phyloP scores from a whole-genome alignment of 2,797 vertebrate genomes.

The Acrossocheilus wenchowensis region DNA sequence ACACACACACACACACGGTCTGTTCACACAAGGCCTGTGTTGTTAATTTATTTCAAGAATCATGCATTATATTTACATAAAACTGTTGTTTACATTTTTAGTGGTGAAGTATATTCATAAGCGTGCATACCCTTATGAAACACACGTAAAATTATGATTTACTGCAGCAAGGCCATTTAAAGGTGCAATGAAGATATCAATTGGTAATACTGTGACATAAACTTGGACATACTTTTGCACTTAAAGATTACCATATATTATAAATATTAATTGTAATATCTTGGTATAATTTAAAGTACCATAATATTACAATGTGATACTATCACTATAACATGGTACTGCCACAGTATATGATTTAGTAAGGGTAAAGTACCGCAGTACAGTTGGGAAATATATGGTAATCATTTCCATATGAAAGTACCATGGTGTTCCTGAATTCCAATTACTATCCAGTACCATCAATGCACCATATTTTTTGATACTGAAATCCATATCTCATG shows the following conservation, averaged over 20 bases:
- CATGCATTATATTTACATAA: constrained; percentile 16
- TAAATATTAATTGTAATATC: background rate
- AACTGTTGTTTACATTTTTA: constrained; percentile 17
- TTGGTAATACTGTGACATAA: background rate
- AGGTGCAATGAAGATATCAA: background rate
- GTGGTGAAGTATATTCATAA: background rate
- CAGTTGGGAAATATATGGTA: background rate
- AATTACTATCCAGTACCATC: background rate
- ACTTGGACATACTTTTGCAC: background rate
- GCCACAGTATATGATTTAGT: background rate
- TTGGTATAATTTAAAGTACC: background rate
- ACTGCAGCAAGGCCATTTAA: background rate
- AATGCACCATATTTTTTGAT: background rate
- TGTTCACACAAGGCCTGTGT: constrained; percentile 40
- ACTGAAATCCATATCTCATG: background rate
- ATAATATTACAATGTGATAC: background rate
- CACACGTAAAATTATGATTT: background rate
- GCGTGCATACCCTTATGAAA: background rate
- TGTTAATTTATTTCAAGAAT: constrained; percentile 14
- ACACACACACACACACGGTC: constrained; percentile 25
- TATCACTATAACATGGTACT: background rate
- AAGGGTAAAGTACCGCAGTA: background rate
- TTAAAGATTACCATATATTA: background rate
- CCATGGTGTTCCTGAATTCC: background rate
- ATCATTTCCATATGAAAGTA: background rate